Evolutionary conservation across 2,113 vertebrate species (phyloP), one percentile per base, ranked within the genome.

Genomic region (Regulus satrapa): DNA sequence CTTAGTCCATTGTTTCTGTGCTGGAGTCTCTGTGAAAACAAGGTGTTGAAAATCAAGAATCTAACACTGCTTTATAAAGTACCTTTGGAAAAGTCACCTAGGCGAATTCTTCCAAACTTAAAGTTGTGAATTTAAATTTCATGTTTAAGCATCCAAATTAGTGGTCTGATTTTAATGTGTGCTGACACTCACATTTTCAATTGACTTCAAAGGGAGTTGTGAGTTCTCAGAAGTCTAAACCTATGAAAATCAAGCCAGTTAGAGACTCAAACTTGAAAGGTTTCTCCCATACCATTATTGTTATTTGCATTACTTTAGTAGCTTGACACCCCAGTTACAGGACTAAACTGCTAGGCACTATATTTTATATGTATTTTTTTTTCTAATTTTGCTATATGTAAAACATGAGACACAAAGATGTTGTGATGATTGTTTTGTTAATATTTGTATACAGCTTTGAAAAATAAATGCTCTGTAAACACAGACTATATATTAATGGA

Each of bases 141-240:
- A 79, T 69, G 87, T 89, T 91, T 96, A 96, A 96, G 66, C 86
- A 95, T 85, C 91, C 94, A 97, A 96, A 96, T 97, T 95, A 95
- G 88, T 94, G 90, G 94, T 92, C 94, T 96, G 91, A 94, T 96
- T 97, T 97, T 94, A 94, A 96, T 97, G 93, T 89, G 81, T 95
- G 93, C 91, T 97, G 94, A 95, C 91, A 96, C 38, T 94, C 86
- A 97, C 87, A 91, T 92, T 92, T 95, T 95, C 91, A 95, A 62
- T 91, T 3, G 19, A 95, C 95, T 93, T 97, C 94, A 96, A 96
- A 94, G 89, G 56, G 32, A 96, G 49, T 78, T 95, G 62, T 79
- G 81, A 95, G 84, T 1, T 14, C 95, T 97, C 96, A 96, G 94
- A 97, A 97, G 96, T 96, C 95, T 89, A 96, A 96, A 96, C 89